phyloP scores from a whole-genome alignment of 2,888 invertebrate genomes.

The Aromia moschata region DNA sequence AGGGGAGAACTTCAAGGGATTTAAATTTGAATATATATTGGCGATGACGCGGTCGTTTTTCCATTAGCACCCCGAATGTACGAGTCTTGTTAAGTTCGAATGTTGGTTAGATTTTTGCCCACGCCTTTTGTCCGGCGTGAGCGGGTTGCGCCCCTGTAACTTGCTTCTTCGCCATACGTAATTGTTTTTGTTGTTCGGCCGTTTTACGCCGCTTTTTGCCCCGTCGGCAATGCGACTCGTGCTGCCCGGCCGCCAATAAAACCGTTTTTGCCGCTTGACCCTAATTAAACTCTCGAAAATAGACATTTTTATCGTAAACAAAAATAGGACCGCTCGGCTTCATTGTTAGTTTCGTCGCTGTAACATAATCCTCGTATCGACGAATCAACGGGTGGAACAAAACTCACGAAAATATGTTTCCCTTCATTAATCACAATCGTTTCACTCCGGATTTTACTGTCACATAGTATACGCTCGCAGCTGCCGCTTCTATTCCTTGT shows the following conservation, averaged over 20 bases:
- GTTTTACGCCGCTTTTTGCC: constrained; percentile 10
- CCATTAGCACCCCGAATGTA: constrained; percentile 39
- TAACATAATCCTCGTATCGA: constrained; percentile 8
- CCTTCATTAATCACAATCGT: constrained; percentile 13
- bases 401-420: constrained; percentile 6
- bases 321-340: constrained; percentile 12
- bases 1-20: constrained; percentile 50
- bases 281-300: constrained; percentile 26
- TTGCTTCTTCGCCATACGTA: constrained; percentile 33
- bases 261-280: constrained; percentile 23
- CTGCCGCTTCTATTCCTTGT: not conserved
- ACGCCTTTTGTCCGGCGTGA: constrained; percentile 37
- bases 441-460: not conserved
- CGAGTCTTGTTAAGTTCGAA: constrained; percentile 35
- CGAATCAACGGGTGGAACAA: constrained; percentile 1
- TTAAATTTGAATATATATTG: constrained; percentile 61
- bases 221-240: not conserved
- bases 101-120: constrained; percentile 43
- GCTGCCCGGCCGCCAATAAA: constrained; percentile 8
- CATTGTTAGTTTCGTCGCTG: constrained; percentile 13
- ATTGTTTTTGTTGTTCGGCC: constrained; percentile 17
- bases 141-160: constrained; percentile 36
- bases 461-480: not conserved
- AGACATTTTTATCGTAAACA: constrained; percentile 15
- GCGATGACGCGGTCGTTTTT: constrained; percentile 56